Conservation (phyloP, 1,140 invertebrate species). For the Drosophila serrata region DNA sequence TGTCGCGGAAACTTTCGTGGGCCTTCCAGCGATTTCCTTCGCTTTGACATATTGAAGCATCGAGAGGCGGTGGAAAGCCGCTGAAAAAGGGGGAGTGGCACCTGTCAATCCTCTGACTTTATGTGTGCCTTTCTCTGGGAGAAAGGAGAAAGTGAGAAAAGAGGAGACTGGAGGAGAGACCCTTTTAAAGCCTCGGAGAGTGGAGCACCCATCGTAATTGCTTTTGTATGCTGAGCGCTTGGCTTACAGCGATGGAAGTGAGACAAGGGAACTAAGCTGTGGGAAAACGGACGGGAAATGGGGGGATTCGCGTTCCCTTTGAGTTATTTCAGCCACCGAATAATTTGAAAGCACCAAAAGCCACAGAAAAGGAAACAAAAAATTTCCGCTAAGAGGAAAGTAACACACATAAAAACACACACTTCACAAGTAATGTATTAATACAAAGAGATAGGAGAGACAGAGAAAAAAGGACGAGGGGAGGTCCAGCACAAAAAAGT, state of each 20-base stretch:
- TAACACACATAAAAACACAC: constrained; percentile 38
- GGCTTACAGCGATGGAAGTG: constrained; percentile 38
- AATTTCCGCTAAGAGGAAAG: constrained; percentile 53
- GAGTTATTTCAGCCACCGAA: constrained; percentile 39
- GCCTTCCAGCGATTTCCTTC: constrained; percentile 25
- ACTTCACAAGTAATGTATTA: too few relatives aligned
- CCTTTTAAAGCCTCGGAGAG: constrained; percentile 21
- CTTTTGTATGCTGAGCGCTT: constrained; percentile 63
- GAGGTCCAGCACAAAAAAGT: constrained; percentile 29
- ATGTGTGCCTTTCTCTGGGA: constrained; percentile 6
- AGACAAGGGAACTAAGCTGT: constrained; percentile 46
- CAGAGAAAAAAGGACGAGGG: neutral
- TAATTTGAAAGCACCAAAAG: constrained; percentile 37
- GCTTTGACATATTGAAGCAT: constrained; percentile 38
- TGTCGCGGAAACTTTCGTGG: constrained; percentile 24
- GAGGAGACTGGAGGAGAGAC: neutral
- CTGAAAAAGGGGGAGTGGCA: constrained; percentile 14
- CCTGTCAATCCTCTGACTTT: constrained; percentile 50
- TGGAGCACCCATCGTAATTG: constrained; percentile 56
- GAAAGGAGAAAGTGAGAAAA: constrained; percentile 6
- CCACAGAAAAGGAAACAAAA: constrained; percentile 47
- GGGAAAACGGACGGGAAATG: neutral
- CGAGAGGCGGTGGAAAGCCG: neutral
- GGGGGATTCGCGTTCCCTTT: neutral
- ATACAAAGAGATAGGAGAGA: constrained; percentile 6